Evolutionary conservation across 2,113 vertebrate genomes (phyloP), one percentile per base, ranked within the genome.

Genomic region (Pavo muticus): DNA sequence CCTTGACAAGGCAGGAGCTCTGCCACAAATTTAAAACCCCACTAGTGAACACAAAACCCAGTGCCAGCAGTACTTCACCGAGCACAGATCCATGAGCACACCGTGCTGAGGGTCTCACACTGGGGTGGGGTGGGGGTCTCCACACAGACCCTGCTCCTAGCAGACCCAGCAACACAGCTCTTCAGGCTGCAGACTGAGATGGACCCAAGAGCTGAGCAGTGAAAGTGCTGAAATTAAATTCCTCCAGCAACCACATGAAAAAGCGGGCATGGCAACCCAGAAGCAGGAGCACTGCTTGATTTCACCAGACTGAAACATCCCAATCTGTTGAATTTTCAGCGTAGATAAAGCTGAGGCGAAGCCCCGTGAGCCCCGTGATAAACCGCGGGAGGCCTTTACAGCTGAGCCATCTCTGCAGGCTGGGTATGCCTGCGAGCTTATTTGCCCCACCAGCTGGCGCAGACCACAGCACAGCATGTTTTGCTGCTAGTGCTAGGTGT

Each of bases 251-350:
- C 14, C 2, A 1, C 1, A 2, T 23, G 63, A 27, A 32, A 60
- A 68, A 74, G 47, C 0, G 0, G 59, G n/a, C 10, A 2, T 0
- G 18, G 39, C 0, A 0, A 10, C 1, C 7, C 50, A 52, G 50
- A 27, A 52, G 50, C 25, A 52, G 50, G 50, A 27, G 50, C 50
- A 52, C 50, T 52, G 23, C n/a, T 25, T 50, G 57, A 15, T 54
- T 93, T 57, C 59, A 60, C 35, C 47, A 10, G 30, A 10, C 1
- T 9, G 42, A 67, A 88, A 48, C 39, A 27, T 48, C 50, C 24
- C 42, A 9, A 3, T 40, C 47, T 17, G 18, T 6, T 54, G 29
- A 27, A n/a, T 37, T 93, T 73, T 45, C 48, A 27, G 59, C 12
- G 14, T 10, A 47, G 75, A 61, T 27, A 60, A 68, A 83, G 25